phyloP scores from a whole-genome alignment of 2,888 invertebrate genomes.

The Campoplex nolae region DNA sequence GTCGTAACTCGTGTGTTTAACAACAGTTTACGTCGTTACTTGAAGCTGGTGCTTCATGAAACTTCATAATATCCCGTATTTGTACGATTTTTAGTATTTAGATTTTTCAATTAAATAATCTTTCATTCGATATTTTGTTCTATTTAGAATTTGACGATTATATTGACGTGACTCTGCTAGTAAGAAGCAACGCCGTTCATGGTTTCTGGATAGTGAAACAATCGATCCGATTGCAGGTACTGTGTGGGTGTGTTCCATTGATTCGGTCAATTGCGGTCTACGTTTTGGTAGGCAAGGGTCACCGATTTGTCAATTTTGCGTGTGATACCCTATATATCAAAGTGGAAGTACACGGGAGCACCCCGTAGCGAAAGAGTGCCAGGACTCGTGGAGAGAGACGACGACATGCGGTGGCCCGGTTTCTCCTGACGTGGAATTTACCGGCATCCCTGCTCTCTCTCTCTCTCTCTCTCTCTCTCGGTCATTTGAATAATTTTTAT shows the following conservation, averaged over 20 bases:
- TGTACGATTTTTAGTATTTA: too few species aligned
- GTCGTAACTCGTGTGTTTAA: too few species aligned
- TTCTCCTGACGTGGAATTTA: slow-evolving; percentile 75
- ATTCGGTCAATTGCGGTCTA: not conserved
- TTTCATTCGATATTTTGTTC: too few species aligned
- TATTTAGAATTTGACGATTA: too few species aligned
- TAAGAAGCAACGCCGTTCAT: not conserved
- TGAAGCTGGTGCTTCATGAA: too few species aligned
- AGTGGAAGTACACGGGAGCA: slow-evolving; percentile 40
- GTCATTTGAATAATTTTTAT: slow-evolving; percentile 82
- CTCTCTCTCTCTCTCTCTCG: slow-evolving; percentile 47
- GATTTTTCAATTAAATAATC: too few species aligned
- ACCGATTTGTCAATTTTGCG: not conserved
- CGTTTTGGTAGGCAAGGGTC: not conserved
- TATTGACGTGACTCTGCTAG: too few species aligned
- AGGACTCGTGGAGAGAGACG: slow-evolving; percentile 47
- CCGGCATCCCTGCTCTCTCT: slow-evolving; percentile 55
- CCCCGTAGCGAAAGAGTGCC: slow-evolving; percentile 63
- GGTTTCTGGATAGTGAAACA: not conserved
- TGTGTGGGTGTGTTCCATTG: not conserved
- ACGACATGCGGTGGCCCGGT: slow-evolving; percentile 69
- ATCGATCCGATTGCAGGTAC: not conserved
- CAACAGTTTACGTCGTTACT: too few species aligned
- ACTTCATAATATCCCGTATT: too few species aligned
- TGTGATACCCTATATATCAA: not conserved